Evolutionary conservation across 2,888 invertebrate genomes (phyloP).

Genomic region (Notodonta dromedarius): DNA sequence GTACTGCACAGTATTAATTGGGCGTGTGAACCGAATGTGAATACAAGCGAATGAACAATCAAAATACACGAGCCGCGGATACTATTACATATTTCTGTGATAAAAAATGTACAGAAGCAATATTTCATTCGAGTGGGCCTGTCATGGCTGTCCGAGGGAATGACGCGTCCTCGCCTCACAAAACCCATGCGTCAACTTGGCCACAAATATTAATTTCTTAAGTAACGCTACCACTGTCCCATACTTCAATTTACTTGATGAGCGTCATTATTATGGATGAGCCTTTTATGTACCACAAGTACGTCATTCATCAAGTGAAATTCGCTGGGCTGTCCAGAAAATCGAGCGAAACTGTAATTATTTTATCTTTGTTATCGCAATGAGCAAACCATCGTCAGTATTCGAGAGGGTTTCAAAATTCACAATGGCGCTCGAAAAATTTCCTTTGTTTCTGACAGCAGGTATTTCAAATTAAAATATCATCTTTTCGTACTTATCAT

Average conservation of each 20-base stretch:
- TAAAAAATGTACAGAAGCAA: constrained; percentile 29
- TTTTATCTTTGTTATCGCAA: constrained; percentile 29
- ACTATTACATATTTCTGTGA: constrained; percentile 27
- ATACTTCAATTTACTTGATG: constrained; percentile 68
- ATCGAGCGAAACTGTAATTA: constrained; percentile 37
- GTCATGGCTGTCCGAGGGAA: constrained; percentile 32
- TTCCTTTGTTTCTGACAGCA: constrained; percentile 14
- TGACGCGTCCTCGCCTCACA: constrained; percentile 31
- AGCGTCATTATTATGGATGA: constrained; percentile 63
- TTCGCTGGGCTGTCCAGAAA: constrained; percentile 47
- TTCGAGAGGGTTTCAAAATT: constrained; percentile 7
- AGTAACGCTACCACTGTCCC: constrained; percentile 52
- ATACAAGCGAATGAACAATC: constrained; percentile 34
- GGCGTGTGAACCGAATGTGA: constrained; percentile 11
- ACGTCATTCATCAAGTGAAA: constrained; percentile 50
- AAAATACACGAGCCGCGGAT: constrained; percentile 27
- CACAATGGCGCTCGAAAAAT: constrained; percentile 7
- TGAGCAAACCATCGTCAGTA: constrained; percentile 23
- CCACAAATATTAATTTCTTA: constrained; percentile 70
- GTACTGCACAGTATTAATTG: constrained; percentile 12
- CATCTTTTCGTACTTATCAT: constrained; percentile 15
- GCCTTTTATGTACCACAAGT: constrained; percentile 50
- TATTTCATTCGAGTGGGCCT: constrained; percentile 31
- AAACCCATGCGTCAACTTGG: constrained; percentile 43
- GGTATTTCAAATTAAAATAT: constrained; percentile 35